Evolutionary conservation across 2,113 vertebrate genomes (phyloP), one percentile per base, ranked within the genome.

Genomic region (Engystomops pustulosus): DNA sequence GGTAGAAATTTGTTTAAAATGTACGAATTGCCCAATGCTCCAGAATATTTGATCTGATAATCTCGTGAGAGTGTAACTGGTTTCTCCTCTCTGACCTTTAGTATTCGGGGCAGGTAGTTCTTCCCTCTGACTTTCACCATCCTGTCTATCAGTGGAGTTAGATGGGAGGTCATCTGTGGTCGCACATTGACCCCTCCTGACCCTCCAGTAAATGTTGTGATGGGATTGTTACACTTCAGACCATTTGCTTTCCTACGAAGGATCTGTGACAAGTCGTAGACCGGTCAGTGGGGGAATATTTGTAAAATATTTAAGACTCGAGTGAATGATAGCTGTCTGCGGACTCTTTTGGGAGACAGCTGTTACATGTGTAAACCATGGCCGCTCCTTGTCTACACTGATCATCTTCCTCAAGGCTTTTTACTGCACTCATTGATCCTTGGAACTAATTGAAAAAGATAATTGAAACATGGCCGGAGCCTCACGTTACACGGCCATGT

Each of bases 381-480:
- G 67, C 45, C 38, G 60, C 36, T 83, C 34, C 85, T 80, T 87
- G 53, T 76, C 55, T 85, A 70, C 51, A 58, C 83, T 88, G 87
- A 87, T 62, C 85, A 65, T 17, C 85, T 88, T 89, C 71, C 51
- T 91, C 76, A 76, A 89, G 80, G 85, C 88, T 87, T 87, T 87
- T 87, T 87, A 58, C 80, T 88, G 62, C 70, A 38, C 34, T 9
- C 83, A 92, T 90, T 89, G 87, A 89, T 92, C 88, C 81, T 80
- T 88, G 79, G 67, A 89, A 2, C 89, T 92, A 92, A 91, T 90
- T 91, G 90, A 89, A 86, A 68, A 88, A 87, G 87, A 85, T 89
- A 90, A 90, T 89, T 89, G 90, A 86, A 88, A 89, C 84, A 86
- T 55, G 20, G 80, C 79, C 84, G 84, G 74, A 77, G 76, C 88